Evolutionary conservation across 2,797 vertebrate species (phyloP), one percentile per base, ranked within the genome.

Genomic region (Eremophila alpestris): DNA sequence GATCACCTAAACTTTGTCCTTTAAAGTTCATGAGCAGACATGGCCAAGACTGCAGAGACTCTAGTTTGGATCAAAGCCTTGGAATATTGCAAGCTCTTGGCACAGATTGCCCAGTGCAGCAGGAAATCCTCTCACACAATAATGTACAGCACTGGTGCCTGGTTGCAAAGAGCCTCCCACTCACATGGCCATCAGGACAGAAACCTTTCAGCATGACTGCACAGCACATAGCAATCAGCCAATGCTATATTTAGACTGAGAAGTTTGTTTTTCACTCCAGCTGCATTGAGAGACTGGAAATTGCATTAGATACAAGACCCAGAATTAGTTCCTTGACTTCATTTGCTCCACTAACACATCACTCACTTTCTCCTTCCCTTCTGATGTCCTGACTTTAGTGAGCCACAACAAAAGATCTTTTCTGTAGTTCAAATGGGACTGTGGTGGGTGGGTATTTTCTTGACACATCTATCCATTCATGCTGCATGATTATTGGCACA

Each of bases 151-250:
- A 3, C 30, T 6, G 81, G 36, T 4, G 9, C 55, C 59, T 89
- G 34, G 19, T 29, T 77, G 67, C 65, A 90, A 54, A 51, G 51
- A 85, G 26, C 49, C 38, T 78, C 58, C 58, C 62, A 49, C 63
- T 52, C 48, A 48, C 26, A 6, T 7, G 30, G 41, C 32, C 78
- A 69, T 59, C n/a, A 76, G 87, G 73, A 71, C 69, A 94, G 64
- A 83, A 89, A 83, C 20, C 18, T 95, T 92, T 87, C 89, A 75
- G 79, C 65, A 49, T 9, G 69, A 86, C 36, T 70, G 48, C 87
- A 85, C 46, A 95, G 75, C 51, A 36, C 55, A 76, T 0, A 83
- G 75, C 34, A 71, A 60, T 67, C 38, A 81, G 48, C 23, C 62
- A 76, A 11, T 17, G 9, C n/a, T 96, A 60, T 79, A 69, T 88